Conservation (phyloP, 2,888 invertebrate genomes). For the Drosophila setosimentum region DNA sequence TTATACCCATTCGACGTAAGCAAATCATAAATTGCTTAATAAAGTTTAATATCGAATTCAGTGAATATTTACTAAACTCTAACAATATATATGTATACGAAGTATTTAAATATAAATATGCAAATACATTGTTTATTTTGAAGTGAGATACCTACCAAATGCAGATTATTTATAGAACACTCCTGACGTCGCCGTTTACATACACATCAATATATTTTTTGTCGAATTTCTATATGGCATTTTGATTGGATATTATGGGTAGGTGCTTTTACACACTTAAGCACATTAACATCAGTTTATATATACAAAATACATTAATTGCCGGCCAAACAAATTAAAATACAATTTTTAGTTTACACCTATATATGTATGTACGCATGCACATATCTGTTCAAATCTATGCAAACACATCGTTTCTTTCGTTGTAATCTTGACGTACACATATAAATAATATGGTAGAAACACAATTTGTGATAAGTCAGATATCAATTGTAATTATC, state of each 20-base stretch:
- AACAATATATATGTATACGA: not conserved
- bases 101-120: slow-evolving; percentile 8
- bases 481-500: slow-evolving; percentile 16
- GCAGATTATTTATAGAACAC: slow-evolving; percentile 35
- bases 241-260: slow-evolving; percentile 17
- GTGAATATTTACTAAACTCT: not conserved
- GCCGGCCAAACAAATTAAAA: slow-evolving; percentile 49
- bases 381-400: slow-evolving; percentile 17
- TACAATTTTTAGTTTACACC: slow-evolving; percentile 46
- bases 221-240: slow-evolving; percentile 32
- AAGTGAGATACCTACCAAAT: slow-evolving; percentile 35
- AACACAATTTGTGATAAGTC: slow-evolving; percentile 17
- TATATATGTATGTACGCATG: slow-evolving; percentile 36
- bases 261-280: slow-evolving; percentile 15
- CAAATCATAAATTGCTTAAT: not conserved
- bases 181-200: slow-evolving; percentile 29
- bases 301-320: slow-evolving; percentile 34
- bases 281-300: slow-evolving; percentile 23
- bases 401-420: slow-evolving; percentile 11
- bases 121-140: slow-evolving; percentile 34
- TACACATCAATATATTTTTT: slow-evolving; percentile 28
- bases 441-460: not conserved
- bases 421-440: slow-evolving; percentile 12
- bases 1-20: not conserved
- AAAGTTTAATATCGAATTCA: not conserved